phyloP scores from a whole-genome alignment of 1,140 invertebrate genomes.

The Ips nitidus region DNA sequence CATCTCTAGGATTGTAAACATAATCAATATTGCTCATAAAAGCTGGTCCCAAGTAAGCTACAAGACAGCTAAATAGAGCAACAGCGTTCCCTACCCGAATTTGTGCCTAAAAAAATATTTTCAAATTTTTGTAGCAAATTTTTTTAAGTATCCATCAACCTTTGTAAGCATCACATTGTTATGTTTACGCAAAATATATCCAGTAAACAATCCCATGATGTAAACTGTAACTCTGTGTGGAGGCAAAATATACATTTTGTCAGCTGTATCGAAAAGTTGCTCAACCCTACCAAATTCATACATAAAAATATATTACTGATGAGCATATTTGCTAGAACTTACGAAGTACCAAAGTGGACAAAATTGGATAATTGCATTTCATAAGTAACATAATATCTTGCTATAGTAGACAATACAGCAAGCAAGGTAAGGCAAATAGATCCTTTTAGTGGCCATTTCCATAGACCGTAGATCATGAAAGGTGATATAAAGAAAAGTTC shows the following conservation, averaged over 20 bases:
- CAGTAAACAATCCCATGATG: constrained; percentile 68
- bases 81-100: constrained; percentile 56
- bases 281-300: constrained; percentile 56
- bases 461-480: constrained; percentile 66
- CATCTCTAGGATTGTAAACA: constrained; percentile 64
- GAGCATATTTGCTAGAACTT: constrained; percentile 52
- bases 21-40: constrained; percentile 68
- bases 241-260: constrained; percentile 71
- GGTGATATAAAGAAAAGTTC: constrained; percentile 73
- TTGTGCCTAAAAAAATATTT: constrained; percentile 52
- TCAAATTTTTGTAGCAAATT: background rate
- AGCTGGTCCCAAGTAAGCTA: constrained; percentile 63
- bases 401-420: constrained; percentile 62
- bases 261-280: constrained; percentile 69
- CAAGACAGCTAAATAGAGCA: constrained; percentile 51
- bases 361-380: constrained; percentile 67
- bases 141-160: constrained; percentile 37
- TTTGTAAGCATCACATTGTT: constrained; percentile 49
- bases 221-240: constrained; percentile 70
- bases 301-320: background rate
- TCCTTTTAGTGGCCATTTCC: constrained; percentile 64
- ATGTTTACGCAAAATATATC: constrained; percentile 60
- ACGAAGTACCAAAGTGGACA: constrained; percentile 73
- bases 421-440: constrained; percentile 54
- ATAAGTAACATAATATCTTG: constrained; percentile 67